These are phyloP conservation scores for Bettongia penicillata DNA, from an alignment of 2,113 vertebrate genomes.

Conservation along the genomic window DNA sequence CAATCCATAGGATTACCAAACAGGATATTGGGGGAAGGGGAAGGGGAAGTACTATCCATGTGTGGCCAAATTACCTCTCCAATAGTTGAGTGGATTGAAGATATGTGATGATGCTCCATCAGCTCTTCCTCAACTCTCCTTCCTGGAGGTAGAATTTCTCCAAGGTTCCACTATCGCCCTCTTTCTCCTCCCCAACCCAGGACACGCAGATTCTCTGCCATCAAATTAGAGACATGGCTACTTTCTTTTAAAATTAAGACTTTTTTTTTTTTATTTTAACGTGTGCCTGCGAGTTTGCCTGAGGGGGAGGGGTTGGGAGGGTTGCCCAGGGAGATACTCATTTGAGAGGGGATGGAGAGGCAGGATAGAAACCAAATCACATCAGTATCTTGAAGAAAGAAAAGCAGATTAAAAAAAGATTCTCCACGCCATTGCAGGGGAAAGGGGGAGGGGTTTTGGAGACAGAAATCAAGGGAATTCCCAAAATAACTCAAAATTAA, in stretches of 20 bases:
- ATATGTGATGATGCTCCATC: background rate
- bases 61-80: background rate
- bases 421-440: background rate
- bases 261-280: background rate
- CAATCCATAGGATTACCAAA: background rate
- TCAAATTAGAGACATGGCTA: background rate
- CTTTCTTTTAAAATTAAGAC: background rate
- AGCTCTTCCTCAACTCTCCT: background rate
- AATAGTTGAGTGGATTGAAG: background rate
- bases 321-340: background rate
- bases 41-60: background rate
- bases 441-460: background rate
- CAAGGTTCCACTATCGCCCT: background rate
- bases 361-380: background rate
- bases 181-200: background rate
- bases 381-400: background rate
- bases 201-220: background rate
- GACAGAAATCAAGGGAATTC: background rate
- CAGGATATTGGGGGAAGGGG: background rate
- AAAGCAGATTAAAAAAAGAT: background rate
- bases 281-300: background rate
- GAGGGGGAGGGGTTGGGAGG: background rate
- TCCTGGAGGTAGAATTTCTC: background rate
- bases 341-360: background rate
- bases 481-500: background rate